A percentile compares a stretch with the other conserved stretches of the same genome.
Conservation (phyloP, 2,797 vertebrate species). For the Chloroceryle inda region DNA sequence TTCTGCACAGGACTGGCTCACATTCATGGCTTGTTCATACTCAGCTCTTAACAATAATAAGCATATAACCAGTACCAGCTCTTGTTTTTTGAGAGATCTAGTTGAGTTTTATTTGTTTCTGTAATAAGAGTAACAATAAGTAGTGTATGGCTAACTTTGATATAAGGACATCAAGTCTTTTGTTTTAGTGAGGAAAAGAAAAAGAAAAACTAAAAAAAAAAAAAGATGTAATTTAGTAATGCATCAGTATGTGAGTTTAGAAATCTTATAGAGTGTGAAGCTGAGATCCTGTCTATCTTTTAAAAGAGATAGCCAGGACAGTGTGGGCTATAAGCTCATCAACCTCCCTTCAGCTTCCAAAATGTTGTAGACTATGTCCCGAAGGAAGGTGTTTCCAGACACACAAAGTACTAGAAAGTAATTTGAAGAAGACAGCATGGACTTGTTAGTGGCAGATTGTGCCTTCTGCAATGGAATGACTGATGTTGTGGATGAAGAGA, state of each 20-base stretch:
- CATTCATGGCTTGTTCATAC: background rate
- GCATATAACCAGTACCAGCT: background rate
- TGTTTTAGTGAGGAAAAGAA: background rate
- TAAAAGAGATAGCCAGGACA: background rate
- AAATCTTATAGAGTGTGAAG: background rate
- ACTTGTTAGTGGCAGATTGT: too few species aligned
- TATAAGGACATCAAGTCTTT: background rate
- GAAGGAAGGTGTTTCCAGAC: background rate
- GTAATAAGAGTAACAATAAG: background rate
- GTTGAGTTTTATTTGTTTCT: background rate
- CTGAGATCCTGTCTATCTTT: background rate
- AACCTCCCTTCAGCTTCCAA: background rate
- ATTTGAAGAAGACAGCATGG: too few species aligned
- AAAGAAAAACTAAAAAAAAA: too few species aligned
- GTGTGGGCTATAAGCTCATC: background rate
- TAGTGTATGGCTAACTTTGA: background rate
- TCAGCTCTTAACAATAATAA: background rate
- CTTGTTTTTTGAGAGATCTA: background rate
- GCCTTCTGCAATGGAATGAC: too few species aligned
- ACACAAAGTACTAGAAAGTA: too few species aligned
- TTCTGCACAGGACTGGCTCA: background rate
- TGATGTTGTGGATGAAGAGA: too few species aligned
- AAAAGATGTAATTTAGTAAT: background rate
- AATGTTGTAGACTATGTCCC: background rate
- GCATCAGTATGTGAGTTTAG: rapidly evolving